Evolutionary conservation across 1,140 invertebrate genomes (phyloP), one percentile per base, ranked within the genome.

Genomic region (Drosophila quadrilineata): DNA sequence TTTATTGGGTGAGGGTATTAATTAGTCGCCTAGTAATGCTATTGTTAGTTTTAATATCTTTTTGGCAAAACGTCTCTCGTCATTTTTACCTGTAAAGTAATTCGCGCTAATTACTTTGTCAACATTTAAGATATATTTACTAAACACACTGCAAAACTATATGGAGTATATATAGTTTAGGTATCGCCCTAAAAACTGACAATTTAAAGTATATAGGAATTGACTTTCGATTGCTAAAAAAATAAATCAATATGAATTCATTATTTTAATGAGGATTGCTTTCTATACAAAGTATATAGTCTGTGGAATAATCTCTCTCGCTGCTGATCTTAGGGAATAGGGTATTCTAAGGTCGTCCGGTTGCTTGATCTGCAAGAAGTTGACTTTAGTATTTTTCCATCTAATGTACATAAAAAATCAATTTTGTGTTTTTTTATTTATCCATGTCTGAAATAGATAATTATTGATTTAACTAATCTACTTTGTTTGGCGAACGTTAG

Each of bases 71-170:
- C 31, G 50, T 33, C 59, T 21, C 54, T 43, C 21, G 43, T 65
- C 45, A 22, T 60, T 59, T 50, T 66, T 52, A 50, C 29, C 46
- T 41, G 29, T 22, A 60, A 53, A 60, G 63, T 66, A 66, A 66
- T 60, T 50, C 56, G 36, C 67, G 71, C 71, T 77, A 77, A 77
- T 77, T 67, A 49, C 71, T 67, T 68, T 74, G 71, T 71, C 71
- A 77, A 75, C 62, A 74, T 71, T 58, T 56, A 29, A 41, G 50
- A 63, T 50, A 48, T 50, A 60, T 45, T 53, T 56, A 43, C 26
- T 46, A 46, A 64, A 64, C 45, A 60, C 41, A 66, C 52, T 43
- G 50, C 31, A 43, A 59, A 66, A 56, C 46, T 17, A 31, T 2
- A 28, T 8, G 12, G 8, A 35, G n/a, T 22, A n/a, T 14, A 33